A percentile compares a stretch with the other conserved stretches of the same genome.
phyloP scores from a whole-genome alignment of 2,888 invertebrate species.

The Machimus atricapillus region DNA sequence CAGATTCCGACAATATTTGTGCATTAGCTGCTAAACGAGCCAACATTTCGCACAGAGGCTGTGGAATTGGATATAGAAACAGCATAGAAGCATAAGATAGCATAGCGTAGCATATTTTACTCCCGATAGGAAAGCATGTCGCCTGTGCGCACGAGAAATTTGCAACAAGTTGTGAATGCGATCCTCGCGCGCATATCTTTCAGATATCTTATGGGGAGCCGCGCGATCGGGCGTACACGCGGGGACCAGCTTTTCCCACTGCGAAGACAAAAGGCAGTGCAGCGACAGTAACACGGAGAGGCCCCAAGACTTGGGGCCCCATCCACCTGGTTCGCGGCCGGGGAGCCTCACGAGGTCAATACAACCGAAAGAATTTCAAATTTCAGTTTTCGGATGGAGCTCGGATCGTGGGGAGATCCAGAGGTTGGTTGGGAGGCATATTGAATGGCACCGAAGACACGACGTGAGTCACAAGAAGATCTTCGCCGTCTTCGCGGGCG shows the following conservation, averaged over 20 bases:
- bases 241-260: not conserved
- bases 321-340: slow-evolving; percentile 14
- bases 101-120: not conserved
- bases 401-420: not conserved
- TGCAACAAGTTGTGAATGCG: slow-evolving; percentile 14
- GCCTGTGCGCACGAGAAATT: slow-evolving; percentile 12
- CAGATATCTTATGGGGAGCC: not conserved
- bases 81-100: not conserved
- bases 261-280: slow-evolving; percentile 35
- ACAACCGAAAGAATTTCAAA: slow-evolving; percentile 37
- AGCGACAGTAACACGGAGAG: slow-evolving; percentile 10
- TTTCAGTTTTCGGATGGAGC: slow-evolving; percentile 34
- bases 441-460: slow-evolving; percentile 18
- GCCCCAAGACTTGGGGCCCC: not conserved
- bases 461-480: not conserved
- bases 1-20: not conserved
- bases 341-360: slow-evolving; percentile 19
- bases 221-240: not conserved
- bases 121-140: not conserved
- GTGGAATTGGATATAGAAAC: not conserved
- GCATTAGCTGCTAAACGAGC: not conserved
- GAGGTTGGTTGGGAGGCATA: not conserved
- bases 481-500: not conserved
- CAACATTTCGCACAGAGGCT: not conserved
- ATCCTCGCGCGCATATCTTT: slow-evolving; percentile 1